Base-by-base conservation (phyloP, 2,797 vertebrate species). In the Forpus xanthops region DNA sequence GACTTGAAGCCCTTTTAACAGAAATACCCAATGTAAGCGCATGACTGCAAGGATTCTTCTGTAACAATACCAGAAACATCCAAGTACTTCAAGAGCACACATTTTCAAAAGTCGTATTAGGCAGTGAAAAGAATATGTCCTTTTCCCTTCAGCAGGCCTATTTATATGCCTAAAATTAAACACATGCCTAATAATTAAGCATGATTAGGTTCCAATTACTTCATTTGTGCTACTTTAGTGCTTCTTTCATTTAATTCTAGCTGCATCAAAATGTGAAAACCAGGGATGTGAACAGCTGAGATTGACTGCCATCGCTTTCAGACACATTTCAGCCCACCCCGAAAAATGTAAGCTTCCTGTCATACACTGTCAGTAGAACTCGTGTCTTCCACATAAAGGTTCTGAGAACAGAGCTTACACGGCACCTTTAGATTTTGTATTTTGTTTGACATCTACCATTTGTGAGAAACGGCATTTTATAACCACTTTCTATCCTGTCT, bases 111-210 rank as follows among this genome's bases (percentile, higher is more conserved):
- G 67, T 85, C 30, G 1, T 56, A 77, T 81, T 90, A 90, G 56
- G 84, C 75, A 83, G 47, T 96, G 87, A 91, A 95, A 94, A 89
- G 84, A 95, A 28, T 79, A 78, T 11, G 53, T 85, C 90, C 94
- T 93, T 85, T 94, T 92, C 84, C 82, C 60, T 96, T 93, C 89
- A 94, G 90, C 53, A 82, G 39, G 72, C 75, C 92, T 94, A 92
- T 93, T 92, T 93, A 91, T 87, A 71, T 37, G 93, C 91, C 91
- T 94, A 79, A 94, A 95, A 94, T 95, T 90, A 93, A 95, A 87
- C 79, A 94, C 70, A 83, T 81, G 75, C 81, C 94, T 96, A 95
- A 94, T 91, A 95, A 95, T 96, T 96, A 96, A 90, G 75, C 52
- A 0, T 82, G 82, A 96, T 95, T 90, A 90, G 77, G 28, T 91